Base-by-base conservation (phyloP, 2,888 invertebrate genomes). In the Latheticus oryzae region DNA sequence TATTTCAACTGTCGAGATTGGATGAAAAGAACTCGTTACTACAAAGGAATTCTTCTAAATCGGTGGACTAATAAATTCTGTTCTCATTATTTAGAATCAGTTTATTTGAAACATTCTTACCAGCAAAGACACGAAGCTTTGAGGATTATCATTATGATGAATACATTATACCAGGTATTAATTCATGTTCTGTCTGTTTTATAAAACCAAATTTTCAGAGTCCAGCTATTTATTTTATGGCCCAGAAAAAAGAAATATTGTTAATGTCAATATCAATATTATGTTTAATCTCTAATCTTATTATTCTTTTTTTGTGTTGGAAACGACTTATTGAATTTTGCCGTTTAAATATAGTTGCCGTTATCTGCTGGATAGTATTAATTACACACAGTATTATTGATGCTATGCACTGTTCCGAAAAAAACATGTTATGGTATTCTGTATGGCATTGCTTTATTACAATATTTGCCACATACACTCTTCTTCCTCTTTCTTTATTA, bases 111-210 rank as follows among this genome's bases (percentile, higher is more conserved):
- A 69, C 95, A 95, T 77, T 94, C 95, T 1, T 88, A 93, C 76
- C 83, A 94, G 47, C 94, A 95, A 79, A 84, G 94, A 32, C 94
- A 95, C 77, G 93, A 91, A 73, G 93, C 95, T 1, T 83, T 95
- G 52, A 92, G 95, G 60, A 91, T 94, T 78, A 91, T 95, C 61
- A 95, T 95, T 76, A 83, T 93, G 30, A 91, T 94, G 23, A 95
- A 95, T 79, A 84, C 93, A 66, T 81, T 87, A 45, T 82, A 95
- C 62, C 95, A 95, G 84, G 87, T 89, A 76, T 19, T 19, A 19
- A 19, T 5, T 1, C 5, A n/a, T 5, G 2, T 24, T 5, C 2
- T 8, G n/a, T 24, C 5, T 2, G 24, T 5, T 2, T 5, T 9
- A 1, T 8, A 4, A 5, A 24, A 1, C 9, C 5, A 24, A 24